Percentiles rank a stretch among this genome's conserved stretches.
Evolutionary conservation across 2,113 vertebrate genomes (phyloP).

Genomic region (Camelus bactrianus): DNA sequence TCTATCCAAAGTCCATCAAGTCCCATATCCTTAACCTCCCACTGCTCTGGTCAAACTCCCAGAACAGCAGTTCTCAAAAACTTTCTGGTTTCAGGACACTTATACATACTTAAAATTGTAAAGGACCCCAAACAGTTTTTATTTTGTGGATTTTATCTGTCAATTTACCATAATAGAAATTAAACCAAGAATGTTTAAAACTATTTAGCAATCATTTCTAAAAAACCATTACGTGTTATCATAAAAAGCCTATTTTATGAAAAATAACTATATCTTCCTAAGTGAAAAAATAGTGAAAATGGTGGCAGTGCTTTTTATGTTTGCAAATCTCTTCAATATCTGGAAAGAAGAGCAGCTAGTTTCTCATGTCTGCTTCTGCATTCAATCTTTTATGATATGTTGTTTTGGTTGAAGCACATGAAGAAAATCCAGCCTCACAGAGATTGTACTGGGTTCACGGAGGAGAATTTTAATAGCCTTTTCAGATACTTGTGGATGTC

Average conservation of each 20-base stretch:
- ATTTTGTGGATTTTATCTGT: background rate
- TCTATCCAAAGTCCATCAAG: background rate
- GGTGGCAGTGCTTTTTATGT: background rate
- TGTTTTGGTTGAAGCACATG: conserved; percentile 1
- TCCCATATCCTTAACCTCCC: background rate
- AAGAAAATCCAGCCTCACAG: background rate
- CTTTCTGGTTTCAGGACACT: background rate
- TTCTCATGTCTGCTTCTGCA: background rate
- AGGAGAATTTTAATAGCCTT: background rate
- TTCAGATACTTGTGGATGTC: background rate
- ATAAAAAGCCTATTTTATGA: background rate
- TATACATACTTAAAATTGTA: background rate
- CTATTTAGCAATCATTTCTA: conserved; percentile 3
- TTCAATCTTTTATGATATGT: background rate
- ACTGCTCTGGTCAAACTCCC: background rate
- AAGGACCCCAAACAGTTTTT: background rate
- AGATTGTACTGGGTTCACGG: background rate
- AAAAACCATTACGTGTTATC: background rate
- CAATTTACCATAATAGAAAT: background rate
- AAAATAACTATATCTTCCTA: background rate
- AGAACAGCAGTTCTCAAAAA: background rate
- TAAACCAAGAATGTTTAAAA: conserved; percentile 15
- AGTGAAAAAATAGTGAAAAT: background rate
- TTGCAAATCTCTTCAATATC: conserved; percentile 2
- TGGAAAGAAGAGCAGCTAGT: background rate